A percentile compares a stretch with the other conserved stretches of the same genome.
Conservation (phyloP, 2,888 invertebrate genomes). For the Cephus nigrinus region DNA sequence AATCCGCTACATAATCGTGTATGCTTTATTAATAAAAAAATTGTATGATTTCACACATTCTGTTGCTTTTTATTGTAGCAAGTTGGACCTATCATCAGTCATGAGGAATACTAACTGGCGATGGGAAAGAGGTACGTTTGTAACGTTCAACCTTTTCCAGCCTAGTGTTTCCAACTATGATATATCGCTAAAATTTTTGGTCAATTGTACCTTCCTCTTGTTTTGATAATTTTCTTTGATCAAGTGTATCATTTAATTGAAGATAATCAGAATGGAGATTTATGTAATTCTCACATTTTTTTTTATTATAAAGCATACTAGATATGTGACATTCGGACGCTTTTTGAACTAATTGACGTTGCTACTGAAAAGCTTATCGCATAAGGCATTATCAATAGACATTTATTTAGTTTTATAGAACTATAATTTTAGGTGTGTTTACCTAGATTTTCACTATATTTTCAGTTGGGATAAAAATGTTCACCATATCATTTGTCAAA, state of each 20-base stretch:
- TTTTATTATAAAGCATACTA: conserved; percentile 7
- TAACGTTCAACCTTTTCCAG: not conserved
- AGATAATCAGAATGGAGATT: not conserved
- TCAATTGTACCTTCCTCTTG: not conserved
- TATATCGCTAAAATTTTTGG: not conserved
- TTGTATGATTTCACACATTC: conserved; percentile 30
- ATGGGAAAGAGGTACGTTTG: not conserved
- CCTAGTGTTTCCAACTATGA: not conserved
- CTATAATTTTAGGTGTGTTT: not conserved
- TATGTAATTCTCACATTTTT: not conserved
- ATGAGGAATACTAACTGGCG: not conserved
- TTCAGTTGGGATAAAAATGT: not conserved
- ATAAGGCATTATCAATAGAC: not conserved
- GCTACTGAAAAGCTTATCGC: not conserved
- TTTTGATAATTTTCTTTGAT: not conserved
- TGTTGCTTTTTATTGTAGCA: conserved; percentile 48
- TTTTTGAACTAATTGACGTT: not conserved
- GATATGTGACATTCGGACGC: not conserved
- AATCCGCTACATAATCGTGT: conserved; percentile 22
- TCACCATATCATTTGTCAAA: not conserved
- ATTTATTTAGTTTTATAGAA: not conserved
- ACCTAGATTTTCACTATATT: not conserved
- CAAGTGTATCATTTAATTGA: not conserved
- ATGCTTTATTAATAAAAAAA: conserved; percentile 44
- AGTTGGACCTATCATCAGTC: conserved; percentile 42